Evolutionary conservation across 2,113 vertebrate genomes (phyloP).

Genomic region (Eubucco bourcierii): DNA sequence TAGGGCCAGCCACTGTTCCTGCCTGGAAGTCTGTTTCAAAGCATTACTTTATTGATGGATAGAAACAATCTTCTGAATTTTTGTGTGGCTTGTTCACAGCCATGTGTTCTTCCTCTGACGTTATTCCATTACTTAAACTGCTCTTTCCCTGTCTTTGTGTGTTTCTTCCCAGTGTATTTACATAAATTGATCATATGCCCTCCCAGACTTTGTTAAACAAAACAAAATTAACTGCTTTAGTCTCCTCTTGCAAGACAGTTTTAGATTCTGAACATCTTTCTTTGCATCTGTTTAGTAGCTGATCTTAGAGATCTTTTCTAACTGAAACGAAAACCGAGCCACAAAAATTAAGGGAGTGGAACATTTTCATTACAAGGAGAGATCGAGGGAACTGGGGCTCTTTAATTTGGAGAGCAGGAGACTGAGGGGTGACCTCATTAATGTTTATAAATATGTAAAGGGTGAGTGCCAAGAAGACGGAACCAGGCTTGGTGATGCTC

Average conservation of each 20-base stretch:
- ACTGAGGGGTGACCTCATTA: no score
- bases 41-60: not conserved
- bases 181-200: not conserved
- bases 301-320: no score
- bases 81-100: not conserved
- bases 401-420: no score
- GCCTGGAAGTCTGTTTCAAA: not conserved
- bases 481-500: no score
- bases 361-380: no score
- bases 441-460: no score
- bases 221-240: not conserved
- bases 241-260: not conserved
- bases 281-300: not conserved
- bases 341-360: no score
- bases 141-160: not conserved
- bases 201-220: not conserved
- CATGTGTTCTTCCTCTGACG: not conserved
- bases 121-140: not conserved
- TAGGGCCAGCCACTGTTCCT: not conserved
- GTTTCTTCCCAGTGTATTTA: not conserved
- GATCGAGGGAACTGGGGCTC: no score
- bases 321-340: no score
- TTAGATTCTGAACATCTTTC: not conserved
- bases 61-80: not conserved
- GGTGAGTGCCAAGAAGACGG: no score